Base-by-base conservation (phyloP, 2,797 vertebrate species). In the Pangasius mekongensis region DNA sequence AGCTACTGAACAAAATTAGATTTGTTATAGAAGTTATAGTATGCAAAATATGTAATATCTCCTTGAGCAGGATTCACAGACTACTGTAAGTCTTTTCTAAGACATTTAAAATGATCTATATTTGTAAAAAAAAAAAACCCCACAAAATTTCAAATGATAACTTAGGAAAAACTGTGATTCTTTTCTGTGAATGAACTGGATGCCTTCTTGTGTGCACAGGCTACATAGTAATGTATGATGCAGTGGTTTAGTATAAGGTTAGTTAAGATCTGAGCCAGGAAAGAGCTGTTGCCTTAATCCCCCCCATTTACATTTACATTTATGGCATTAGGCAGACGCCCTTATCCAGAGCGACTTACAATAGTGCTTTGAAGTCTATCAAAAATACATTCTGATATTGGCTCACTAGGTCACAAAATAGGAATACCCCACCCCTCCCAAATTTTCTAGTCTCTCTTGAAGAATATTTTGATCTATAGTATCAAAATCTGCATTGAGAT, bases 401-500 rank as follows among this genome's bases (percentile, higher is more conserved):
- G n/a, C n/a, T n/a, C n/a, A n/a, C n/a, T n/a, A n/a, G n/a, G n/a
- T n/a, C n/a, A n/a, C n/a, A n/a, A n/a, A n/a, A n/a, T n/a, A n/a
- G n/a, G n/a, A n/a, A n/a, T n/a, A n/a, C 14, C 16, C 14, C 27
- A 0, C 49, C 49, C 2, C 0, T 7, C n/a, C 14, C 3, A 36
- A 39, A n/a, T 10, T 20, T 71, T 39, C 16, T 8, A 36, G 16
- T 20, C 30, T 36, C 67, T 36, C 16, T 39, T 71, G 14, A 54
- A 54, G 52, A 54, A 54, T 16, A 16, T 16, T 14, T 71, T 71
- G 67, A 39, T 39, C 64, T 66, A 30, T 13, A 66, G 33, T 71
- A 24, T 73, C 36, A 73, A 27, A 73, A 73, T 73, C 66, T 36
- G 30, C 64, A 5, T n/a, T 14, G 13, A 66, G 64, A 66, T 33